Conservation (phyloP, 1,140 invertebrate genomes). For the Plodia interpunctella region DNA sequence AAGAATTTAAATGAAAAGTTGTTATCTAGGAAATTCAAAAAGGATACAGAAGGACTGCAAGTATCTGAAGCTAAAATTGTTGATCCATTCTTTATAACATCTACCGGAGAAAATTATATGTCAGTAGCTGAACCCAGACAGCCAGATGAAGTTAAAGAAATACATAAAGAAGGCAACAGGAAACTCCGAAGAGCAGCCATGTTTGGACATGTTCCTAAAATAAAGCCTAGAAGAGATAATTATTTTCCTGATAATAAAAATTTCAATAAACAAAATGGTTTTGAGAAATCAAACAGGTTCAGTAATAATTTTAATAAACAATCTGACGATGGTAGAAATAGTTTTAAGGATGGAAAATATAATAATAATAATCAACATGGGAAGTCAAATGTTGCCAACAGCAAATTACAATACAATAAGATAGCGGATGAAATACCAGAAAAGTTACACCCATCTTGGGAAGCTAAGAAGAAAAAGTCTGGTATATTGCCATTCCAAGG, state of each 20-base stretch:
- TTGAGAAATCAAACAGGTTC: slow-evolving; percentile 24
- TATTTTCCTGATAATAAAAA: slow-evolving; percentile 25
- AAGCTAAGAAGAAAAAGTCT: slow-evolving; percentile 76
- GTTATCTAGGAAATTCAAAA: slow-evolving; percentile 54
- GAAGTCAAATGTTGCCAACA: slow-evolving; percentile 24
- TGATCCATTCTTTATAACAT: slow-evolving; percentile 80
- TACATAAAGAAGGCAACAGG: slow-evolving; percentile 62
- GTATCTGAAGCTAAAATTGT: slow-evolving; percentile 46
- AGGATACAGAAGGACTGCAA: slow-evolving; percentile 36
- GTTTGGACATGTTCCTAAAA: slow-evolving; percentile 64
- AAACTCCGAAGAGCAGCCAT: slow-evolving; percentile 62
- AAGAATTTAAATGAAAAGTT: slow-evolving; percentile 64
- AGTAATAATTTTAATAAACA: slow-evolving; percentile 22
- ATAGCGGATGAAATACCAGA: slow-evolving; percentile 37
- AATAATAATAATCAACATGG: slow-evolving; percentile 21
- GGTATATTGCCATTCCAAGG: slow-evolving; percentile 68
- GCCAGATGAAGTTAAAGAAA: slow-evolving; percentile 65
- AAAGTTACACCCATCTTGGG: slow-evolving; percentile 80
- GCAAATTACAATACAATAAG: slow-evolving; percentile 8
- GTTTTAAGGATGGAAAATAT: slow-evolving; percentile 24
- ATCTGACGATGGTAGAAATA: slow-evolving; percentile 21
- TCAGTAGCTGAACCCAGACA: slow-evolving; percentile 72
- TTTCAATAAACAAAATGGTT: slow-evolving; percentile 20
- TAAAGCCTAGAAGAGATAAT: slow-evolving; percentile 40
- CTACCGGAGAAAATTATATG: slow-evolving; percentile 77